These are phyloP conservation scores for Megalopta genalis DNA, from an alignment of 1,140 invertebrate genomes.

Conservation along the genomic window DNA sequence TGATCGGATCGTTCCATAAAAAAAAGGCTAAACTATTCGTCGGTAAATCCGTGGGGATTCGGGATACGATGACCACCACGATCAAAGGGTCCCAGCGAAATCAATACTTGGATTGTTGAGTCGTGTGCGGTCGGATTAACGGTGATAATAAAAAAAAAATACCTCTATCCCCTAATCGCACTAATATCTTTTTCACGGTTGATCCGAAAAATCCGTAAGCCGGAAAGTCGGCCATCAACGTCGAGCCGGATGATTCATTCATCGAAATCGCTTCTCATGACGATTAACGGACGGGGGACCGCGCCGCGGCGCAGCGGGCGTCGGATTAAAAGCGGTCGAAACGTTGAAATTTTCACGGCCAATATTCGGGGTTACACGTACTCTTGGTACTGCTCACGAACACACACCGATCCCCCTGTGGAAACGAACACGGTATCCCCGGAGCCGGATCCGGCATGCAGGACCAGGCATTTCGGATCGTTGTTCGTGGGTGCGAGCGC, in stretches of 20 bases:
- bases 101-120: not conserved
- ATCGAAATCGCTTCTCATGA: slow-evolving; percentile 64
- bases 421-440: slow-evolving; percentile 17
- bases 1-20: too few species aligned
- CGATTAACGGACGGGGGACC: slow-evolving; percentile 55
- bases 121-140: not conserved
- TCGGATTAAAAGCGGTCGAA: slow-evolving; percentile 66
- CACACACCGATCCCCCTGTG: not conserved
- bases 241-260: slow-evolving; percentile 57
- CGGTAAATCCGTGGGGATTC: not conserved
- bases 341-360: slow-evolving; percentile 73
- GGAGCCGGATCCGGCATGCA: slow-evolving; percentile 40
- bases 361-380: slow-evolving; percentile 57
- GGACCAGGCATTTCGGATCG: slow-evolving; percentile 58
- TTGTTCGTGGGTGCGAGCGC: slow-evolving; percentile 48
- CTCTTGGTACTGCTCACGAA: not conserved
- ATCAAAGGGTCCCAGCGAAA: not conserved
- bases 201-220: slow-evolving; percentile 30
- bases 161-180: slow-evolving; percentile 25
- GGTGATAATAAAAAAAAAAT: slow-evolving; percentile 13
- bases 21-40: too few species aligned
- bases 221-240: slow-evolving; percentile 17
- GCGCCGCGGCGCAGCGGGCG: slow-evolving; percentile 51
- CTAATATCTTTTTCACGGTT: slow-evolving; percentile 58
- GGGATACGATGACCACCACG: too few species aligned